Percentiles rank a stretch among this genome's conserved stretches.
phyloP scores from a whole-genome alignment of 2,888 invertebrate genomes.

The Chrysomela aeneicollis region DNA sequence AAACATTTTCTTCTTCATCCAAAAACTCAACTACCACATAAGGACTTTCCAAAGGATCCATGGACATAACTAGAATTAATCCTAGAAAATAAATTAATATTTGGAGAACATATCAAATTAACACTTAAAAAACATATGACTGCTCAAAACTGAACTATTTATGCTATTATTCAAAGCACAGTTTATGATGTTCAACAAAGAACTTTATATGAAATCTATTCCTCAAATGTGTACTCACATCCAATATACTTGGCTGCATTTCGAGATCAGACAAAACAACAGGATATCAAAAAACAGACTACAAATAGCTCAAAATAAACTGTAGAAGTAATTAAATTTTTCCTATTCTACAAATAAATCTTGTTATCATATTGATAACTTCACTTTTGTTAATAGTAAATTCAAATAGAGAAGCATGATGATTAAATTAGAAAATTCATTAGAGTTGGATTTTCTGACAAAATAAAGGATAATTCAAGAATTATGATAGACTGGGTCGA shows the following conservation, averaged over 20 bases:
- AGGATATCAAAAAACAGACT: background rate
- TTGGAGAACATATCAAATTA: no score
- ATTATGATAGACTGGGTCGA: background rate
- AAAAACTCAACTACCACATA: constrained; percentile 1
- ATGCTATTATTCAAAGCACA: no score
- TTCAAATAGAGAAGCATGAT: constrained; percentile 3
- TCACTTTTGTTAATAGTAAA: constrained; percentile 1
- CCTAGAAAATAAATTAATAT: no score
- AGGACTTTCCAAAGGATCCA: background rate
- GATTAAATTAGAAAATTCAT: background rate
- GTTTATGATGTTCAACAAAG: no score
- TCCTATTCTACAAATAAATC: background rate
- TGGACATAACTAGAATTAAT: background rate
- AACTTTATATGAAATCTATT: no score
- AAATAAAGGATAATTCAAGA: background rate
- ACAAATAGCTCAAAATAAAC: constrained; percentile 3
- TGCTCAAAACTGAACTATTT: no score
- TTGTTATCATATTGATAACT: background rate
- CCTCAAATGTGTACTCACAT: no score
- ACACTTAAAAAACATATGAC: no score
- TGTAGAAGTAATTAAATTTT: background rate
- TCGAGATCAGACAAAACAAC: no score
- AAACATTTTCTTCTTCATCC: background rate
- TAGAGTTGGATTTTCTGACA: background rate
- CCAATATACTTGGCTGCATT: no score